phyloP scores from a whole-genome alignment of 2,797 vertebrate species.

The Rhynchotus rufescens region DNA sequence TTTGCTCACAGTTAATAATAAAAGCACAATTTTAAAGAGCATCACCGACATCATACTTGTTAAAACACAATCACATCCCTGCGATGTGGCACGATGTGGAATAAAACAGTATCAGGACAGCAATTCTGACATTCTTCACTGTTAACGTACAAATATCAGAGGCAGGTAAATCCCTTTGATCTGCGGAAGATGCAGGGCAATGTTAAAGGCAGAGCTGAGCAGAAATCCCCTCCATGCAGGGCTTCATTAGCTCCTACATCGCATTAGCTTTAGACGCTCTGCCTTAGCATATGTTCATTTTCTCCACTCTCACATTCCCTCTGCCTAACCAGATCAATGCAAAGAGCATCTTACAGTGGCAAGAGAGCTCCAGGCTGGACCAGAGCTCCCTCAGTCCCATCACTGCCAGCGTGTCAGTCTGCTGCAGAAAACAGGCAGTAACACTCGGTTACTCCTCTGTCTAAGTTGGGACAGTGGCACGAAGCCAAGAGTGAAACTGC shows the following conservation, averaged over 20 bases:
- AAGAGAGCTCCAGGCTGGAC: neutral
- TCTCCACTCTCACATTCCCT: neutral
- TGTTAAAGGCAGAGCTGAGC: slow-evolving; percentile 2
- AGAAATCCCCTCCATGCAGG: slow-evolving; percentile 2
- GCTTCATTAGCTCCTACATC: slow-evolving; percentile 28
- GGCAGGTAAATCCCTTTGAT: neutral
- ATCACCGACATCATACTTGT: neutral
- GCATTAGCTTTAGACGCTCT: neutral
- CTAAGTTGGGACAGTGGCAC: fast-evolving
- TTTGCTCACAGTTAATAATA: too few relatives aligned
- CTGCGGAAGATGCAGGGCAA: neutral
- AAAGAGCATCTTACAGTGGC: neutral
- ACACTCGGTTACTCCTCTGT: neutral
- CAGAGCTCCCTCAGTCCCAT: neutral
- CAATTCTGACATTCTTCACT: neutral
- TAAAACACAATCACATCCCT: neutral
- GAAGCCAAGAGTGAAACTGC: neutral
- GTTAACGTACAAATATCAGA: neutral
- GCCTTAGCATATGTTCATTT: neutral
- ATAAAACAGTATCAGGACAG: neutral
- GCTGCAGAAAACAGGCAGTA: neutral
- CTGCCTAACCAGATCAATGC: neutral
- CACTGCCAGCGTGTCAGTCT: neutral
- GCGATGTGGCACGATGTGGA: neutral
- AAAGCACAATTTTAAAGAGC: neutral